phyloP scores from a whole-genome alignment of 2,888 invertebrate species.

The Plagodis dolabraria region DNA sequence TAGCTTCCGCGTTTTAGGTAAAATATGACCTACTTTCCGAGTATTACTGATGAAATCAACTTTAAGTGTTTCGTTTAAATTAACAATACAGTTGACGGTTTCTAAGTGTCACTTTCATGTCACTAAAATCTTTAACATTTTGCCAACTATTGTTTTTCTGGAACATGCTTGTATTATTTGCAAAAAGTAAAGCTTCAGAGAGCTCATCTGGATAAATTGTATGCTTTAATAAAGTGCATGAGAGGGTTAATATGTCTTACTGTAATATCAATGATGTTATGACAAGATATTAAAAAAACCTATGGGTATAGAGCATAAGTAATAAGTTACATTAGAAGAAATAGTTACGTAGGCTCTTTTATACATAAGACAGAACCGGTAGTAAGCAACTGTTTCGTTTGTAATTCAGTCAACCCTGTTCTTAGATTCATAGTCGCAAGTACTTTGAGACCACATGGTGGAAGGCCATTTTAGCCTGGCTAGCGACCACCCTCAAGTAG shows the following conservation, averaged over 20 bases:
- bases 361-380: background rate
- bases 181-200: conserved; percentile 16
- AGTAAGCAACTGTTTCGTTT: background rate
- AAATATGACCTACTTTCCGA: too few species aligned
- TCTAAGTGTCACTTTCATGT: conserved; percentile 19
- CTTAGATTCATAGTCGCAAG: background rate
- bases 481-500: too few species aligned
- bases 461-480: too few species aligned
- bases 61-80: too few species aligned
- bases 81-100: background rate
- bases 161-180: conserved; percentile 4
- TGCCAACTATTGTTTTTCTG: conserved; percentile 7
- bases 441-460: background rate
- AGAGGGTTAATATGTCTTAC: background rate
- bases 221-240: too few species aligned
- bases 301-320: too few species aligned
- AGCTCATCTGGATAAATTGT: too few species aligned
- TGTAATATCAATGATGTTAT: background rate
- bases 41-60: too few species aligned
- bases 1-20: too few species aligned
- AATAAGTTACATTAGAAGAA: background rate
- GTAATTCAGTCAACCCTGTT: background rate
- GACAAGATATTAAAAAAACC: background rate
- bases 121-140: conserved; percentile 4
- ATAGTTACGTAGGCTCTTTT: too few species aligned